Conservation (phyloP, 2,797 vertebrate species). For the Hoplostethus mediterraneus region DNA sequence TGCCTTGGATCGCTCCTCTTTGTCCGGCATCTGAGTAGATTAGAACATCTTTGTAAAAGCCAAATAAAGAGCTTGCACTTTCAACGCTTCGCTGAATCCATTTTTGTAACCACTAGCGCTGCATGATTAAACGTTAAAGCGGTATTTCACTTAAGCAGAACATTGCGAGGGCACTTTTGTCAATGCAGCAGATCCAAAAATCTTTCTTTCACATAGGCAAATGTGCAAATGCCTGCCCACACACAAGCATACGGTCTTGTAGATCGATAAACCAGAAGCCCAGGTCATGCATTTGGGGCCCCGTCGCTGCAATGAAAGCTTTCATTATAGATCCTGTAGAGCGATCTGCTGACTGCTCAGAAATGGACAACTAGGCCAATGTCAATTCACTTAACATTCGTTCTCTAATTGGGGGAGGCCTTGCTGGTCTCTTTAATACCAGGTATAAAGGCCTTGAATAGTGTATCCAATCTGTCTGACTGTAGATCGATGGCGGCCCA, state of each 20-base stretch:
- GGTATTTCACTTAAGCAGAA: not conserved
- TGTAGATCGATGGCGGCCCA: too few species aligned
- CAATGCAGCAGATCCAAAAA: not conserved
- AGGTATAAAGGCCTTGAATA: too few species aligned
- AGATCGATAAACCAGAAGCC: slow-evolving; percentile 1
- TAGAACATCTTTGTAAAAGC: not conserved
- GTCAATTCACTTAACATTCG: slow-evolving; percentile 21
- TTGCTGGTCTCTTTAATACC: too few species aligned
- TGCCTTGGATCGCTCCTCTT: slow-evolving; percentile 6
- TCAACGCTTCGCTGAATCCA: slow-evolving; percentile 3
- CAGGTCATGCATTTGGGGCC: not conserved
- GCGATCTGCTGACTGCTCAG: slow-evolving; percentile 2
- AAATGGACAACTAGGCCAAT: slow-evolving; percentile 2
- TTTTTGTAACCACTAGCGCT: slow-evolving; percentile 1
- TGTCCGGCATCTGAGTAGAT: slow-evolving; percentile 5
- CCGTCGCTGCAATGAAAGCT: slow-evolving; percentile 14
- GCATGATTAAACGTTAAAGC: not conserved
- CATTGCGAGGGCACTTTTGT: slow-evolving; percentile 6
- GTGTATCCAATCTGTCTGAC: too few species aligned
- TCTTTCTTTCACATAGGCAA: not conserved
- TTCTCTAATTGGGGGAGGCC: not conserved
- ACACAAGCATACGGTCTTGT: not conserved
- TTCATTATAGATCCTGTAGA: slow-evolving; percentile 24
- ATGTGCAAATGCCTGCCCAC: not conserved
- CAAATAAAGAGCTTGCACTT: slow-evolving; percentile 15